Percentiles rank a stretch among this genome's conserved stretches.
These are phyloP conservation scores for Cephus runcator DNA, from an alignment of 2,888 invertebrate genomes.

Conservation along the genomic window DNA sequence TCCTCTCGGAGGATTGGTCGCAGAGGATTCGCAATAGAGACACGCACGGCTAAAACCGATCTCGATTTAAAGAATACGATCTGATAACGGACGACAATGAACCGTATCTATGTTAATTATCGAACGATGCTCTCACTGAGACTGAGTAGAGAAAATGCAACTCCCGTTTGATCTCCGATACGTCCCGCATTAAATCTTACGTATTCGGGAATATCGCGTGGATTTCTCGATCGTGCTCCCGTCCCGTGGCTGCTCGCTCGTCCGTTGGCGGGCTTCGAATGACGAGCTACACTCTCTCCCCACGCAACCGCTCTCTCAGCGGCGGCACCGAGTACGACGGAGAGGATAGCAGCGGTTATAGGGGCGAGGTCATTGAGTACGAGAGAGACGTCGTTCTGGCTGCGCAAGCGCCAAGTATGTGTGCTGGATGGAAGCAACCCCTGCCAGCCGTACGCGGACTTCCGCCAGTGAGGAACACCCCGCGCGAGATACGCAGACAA, in stretches of 20 bases:
- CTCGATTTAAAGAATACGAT: not conserved
- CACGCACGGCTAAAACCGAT: not conserved
- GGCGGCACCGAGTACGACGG: conserved; percentile 7
- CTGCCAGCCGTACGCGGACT: not conserved
- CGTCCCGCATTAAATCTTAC: not conserved
- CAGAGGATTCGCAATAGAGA: not conserved
- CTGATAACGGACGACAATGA: not conserved
- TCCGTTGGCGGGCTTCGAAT: conserved; percentile 65
- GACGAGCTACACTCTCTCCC: conserved; percentile 38
- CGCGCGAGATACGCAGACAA: conserved; percentile 27
- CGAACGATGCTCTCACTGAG: not conserved
- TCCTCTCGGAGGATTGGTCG: not conserved
- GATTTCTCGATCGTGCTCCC: conserved; percentile 47
- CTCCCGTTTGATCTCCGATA: not conserved
- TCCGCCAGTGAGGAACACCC: conserved; percentile 24
- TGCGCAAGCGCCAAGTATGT: conserved; percentile 2
- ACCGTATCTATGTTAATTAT: not conserved
- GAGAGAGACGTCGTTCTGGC: conserved; percentile 15
- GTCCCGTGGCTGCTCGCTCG: conserved; percentile 61
- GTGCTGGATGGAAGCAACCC: not conserved
- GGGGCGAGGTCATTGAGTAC: conserved; percentile 12
- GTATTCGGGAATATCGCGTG: conserved; percentile 22
- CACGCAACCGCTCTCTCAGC: not conserved
- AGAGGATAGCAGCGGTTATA: not conserved
- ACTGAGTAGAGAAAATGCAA: not conserved